These are phyloP conservation scores for Machimus rusticus DNA, from an alignment of 2,888 invertebrate genomes.

Conservation along the genomic window DNA sequence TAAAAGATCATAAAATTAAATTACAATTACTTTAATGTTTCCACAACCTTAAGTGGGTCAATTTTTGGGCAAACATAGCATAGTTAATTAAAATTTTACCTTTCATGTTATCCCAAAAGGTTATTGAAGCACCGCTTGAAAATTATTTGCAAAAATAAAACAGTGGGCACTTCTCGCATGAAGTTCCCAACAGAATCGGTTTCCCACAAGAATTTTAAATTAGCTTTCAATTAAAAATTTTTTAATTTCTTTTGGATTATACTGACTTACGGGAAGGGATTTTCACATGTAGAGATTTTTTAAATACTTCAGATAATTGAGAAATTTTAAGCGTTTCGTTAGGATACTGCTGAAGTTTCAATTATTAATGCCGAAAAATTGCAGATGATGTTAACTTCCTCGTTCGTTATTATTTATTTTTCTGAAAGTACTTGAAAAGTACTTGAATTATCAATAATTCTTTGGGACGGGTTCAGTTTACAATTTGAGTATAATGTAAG, in stretches of 20 bases:
- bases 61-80: neutral
- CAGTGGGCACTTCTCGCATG: neutral
- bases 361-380: too few species aligned
- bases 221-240: neutral
- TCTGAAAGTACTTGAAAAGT: too few species aligned
- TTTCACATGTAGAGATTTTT: neutral
- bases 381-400: too few species aligned
- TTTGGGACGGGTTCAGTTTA: too few species aligned
- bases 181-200: neutral
- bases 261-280: neutral
- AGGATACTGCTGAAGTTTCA: neutral
- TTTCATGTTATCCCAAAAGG: neutral
- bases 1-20: neutral
- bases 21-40: neutral
- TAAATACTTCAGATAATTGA: neutral
- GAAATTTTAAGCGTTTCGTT: neutral
- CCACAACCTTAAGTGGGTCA: neutral
- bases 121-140: neutral
- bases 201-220: neutral
- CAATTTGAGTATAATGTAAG: too few species aligned
- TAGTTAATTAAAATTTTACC: neutral
- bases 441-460: too few species aligned
- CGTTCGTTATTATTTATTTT: too few species aligned
- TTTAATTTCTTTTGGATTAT: neutral
- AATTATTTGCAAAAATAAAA: neutral